Base-by-base conservation (phyloP, 2,797 vertebrate genomes). In the Pangasius krempfi region DNA sequence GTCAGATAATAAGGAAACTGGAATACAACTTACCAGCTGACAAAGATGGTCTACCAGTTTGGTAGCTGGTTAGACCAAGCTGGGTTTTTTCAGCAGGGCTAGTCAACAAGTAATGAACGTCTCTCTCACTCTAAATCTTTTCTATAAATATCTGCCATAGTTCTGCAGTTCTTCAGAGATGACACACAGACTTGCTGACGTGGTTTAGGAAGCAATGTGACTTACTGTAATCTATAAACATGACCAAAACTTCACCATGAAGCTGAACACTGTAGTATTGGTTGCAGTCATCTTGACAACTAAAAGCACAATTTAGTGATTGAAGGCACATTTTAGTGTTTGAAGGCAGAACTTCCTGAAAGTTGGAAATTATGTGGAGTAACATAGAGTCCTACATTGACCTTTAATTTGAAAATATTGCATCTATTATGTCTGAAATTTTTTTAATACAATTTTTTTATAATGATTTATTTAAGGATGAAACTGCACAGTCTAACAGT, bases 101-200 rank as follows among this genome's bases (percentile, higher is more conserved):
- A 66, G 47, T 84, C 9, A 84, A 70, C n/a, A 84, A 68, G 62
- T 68, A 66, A 68, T 84, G 5, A 84, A 84, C 68, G 64, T 70
- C 64, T 70, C 44, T 30, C 30, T 50, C 82, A 33, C 62, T 33
- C 62, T 22, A 54, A 84, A 84, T 52, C 82, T 52, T 37, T 82
- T 66, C 82, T 84, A 84, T 52, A 68, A 84, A 84, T 70, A 84
- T 84, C 82, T 25, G 47, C 62, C 47, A 54, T 52, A 33, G 62
- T 84, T 68, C 64, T 84, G 82, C 82, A 52, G 64, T 54, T 52
- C 82, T 84, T 84, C 82, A 84, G 64, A 70, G 44, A 68, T 84
- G 64, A 84, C 62, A 84, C 82, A 84, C 62, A 70, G 82, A 25
- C 64, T 70, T 33, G n/a, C 82, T 50, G 82, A 66, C 62, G 9